Percentiles rank a stretch among this genome's conserved stretches.
phyloP scores from a whole-genome alignment of 2,113 vertebrate species.

The Microtus montanus region DNA sequence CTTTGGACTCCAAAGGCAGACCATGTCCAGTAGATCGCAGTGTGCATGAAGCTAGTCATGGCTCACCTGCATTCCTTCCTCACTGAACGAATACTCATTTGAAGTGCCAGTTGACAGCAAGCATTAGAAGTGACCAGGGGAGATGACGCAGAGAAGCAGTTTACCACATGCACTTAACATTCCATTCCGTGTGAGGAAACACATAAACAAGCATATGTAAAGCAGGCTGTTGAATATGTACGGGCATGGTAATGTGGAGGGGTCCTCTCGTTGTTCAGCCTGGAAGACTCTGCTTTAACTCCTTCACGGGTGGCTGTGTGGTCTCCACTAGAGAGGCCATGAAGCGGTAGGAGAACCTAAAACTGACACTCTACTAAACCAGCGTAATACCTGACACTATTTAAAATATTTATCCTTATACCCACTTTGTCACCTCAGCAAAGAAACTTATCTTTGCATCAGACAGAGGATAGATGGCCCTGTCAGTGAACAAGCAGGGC shows the following conservation, averaged over 20 bases:
- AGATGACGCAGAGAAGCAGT: background rate
- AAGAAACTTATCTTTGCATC: background rate
- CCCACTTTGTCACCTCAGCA: background rate
- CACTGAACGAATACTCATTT: background rate
- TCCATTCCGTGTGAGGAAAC: background rate
- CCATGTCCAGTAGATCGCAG: background rate
- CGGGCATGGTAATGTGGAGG: background rate
- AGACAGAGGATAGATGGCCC: too few relatives aligned
- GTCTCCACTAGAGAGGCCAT: background rate
- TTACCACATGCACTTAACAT: background rate
- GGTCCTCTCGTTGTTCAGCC: background rate
- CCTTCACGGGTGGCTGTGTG: background rate
- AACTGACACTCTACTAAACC: background rate
- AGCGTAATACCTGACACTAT: background rate
- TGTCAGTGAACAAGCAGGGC: background rate
- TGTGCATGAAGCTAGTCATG: background rate
- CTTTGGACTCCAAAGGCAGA: background rate
- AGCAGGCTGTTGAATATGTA: background rate
- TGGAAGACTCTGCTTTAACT: background rate
- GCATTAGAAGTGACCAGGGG: background rate
- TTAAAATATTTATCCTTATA: background rate
- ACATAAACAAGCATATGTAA: constrained; percentile 23
- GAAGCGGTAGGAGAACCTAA: background rate
- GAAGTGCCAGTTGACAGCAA: background rate
- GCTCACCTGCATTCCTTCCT: background rate